Base-by-base conservation (phyloP, 2,113 vertebrate genomes). In the Poicephalus gulielmi region DNA sequence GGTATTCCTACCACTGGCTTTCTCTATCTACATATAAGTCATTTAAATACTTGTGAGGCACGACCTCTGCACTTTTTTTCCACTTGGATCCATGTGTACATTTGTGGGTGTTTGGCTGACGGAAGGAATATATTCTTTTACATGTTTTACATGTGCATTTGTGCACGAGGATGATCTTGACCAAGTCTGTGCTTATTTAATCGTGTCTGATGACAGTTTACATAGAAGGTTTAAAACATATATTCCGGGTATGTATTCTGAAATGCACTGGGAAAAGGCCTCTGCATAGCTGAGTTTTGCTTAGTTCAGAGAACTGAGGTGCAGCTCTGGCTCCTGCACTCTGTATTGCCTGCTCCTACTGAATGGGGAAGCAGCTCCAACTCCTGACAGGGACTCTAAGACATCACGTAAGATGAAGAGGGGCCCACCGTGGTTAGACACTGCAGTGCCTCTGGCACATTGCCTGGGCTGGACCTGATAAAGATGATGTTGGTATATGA, bases 121-220 rank as follows among this genome's bases (percentile, higher is more conserved):
- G n/a, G 53, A 31, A 80, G 25, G 24, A 81, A 86, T 80, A 44
- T 9, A 60, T 27, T 35, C n/a, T 59, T 59, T 59, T 35, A 10
- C 33, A 37, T n/a, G 15, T 47, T 80, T 53, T 20, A 52, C 11
- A 5, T 0, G 0, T 10, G 18, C 24, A 24, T 80, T 83, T 73
- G 28, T 52, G 15, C 0, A 0, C 0, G 0, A 88, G 25, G 2
- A 1, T 47, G 43, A 49, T 63, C 90, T 80, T 93, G 49, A 70
- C 46, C 28, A 47, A 52, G 8, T 5, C 17, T 49, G 13, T 66
- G 30, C 27, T 92, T 52, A 66, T 57, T 60, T 85, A 57, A n/a
- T 79, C 17, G 33, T 5, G n/a, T 44, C 49, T 83, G 41, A 83
- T 63, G 33, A 67, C 2, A 14, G 9, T 47, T 93, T 88, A 46